Evolutionary conservation across 2,113 vertebrate species (phyloP).

Genomic region (Ondatra zibethicus): DNA sequence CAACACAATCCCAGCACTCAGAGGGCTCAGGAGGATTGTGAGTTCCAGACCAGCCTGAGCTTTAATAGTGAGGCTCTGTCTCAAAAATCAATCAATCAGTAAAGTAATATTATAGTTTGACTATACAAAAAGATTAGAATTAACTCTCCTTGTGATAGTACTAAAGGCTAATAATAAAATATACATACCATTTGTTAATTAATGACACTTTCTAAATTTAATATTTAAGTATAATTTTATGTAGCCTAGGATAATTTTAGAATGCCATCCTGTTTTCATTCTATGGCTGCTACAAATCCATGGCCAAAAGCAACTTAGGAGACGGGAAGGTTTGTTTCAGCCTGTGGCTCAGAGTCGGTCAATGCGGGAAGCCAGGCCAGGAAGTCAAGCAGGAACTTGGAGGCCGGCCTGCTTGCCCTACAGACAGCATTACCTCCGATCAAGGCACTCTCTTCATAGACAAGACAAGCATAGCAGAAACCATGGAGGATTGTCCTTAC

Average conservation of each 20-base stretch:
- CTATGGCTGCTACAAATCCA: neutral
- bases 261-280: neutral
- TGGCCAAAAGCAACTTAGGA: neutral
- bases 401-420: neutral
- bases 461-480: no score
- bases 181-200: neutral
- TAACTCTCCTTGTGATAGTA: neutral
- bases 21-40: neutral
- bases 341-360: neutral
- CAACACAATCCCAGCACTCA: neutral
- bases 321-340: neutral
- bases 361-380: neutral
- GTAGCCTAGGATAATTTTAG: conserved; percentile 3
- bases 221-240: conserved; percentile 46
- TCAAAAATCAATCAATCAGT: neutral
- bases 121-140: neutral
- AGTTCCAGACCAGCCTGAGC: neutral
- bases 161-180: neutral
- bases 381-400: neutral
- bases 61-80: neutral
- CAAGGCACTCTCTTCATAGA: neutral
- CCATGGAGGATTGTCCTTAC: neutral
- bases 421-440: neutral
- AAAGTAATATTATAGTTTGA: neutral
- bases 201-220: neutral